Evolutionary conservation across 92 coral and sea anemone species (phyloP).

Genomic region (Phenganax stokvisi): DNA sequence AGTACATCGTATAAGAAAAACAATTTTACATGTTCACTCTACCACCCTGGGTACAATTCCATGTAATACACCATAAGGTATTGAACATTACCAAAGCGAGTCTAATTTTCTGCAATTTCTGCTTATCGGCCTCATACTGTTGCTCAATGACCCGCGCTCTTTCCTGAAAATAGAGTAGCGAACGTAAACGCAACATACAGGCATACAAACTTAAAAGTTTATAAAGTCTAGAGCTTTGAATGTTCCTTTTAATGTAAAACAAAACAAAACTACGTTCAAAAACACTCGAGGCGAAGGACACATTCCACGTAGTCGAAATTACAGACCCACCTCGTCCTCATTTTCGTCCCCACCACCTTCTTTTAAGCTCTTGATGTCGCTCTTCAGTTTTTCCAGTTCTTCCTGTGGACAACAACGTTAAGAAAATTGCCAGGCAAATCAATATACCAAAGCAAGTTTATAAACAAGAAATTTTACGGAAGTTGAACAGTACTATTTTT

Average conservation of each 20-base stretch:
- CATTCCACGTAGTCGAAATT: not conserved
- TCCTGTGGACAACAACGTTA: slow-evolving; percentile 52
- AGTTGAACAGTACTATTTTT: too few relatives aligned
- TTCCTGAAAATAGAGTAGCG: slow-evolving; percentile 49
- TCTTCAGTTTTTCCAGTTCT: slow-evolving; percentile 87
- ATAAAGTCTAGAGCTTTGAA: too few relatives aligned
- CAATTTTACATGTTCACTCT: not conserved
- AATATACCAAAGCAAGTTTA: not conserved
- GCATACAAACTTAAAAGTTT: not conserved
- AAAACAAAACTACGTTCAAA: not conserved
- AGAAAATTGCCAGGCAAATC: not conserved
- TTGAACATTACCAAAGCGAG: slow-evolving; percentile 64
- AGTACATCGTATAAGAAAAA: not conserved
- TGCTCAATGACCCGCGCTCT: slow-evolving; percentile 70
- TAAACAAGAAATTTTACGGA: too few relatives aligned
- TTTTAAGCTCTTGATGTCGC: slow-evolving; percentile 71
- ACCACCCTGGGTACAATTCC: not conserved
- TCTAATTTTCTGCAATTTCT: slow-evolving; percentile 85
- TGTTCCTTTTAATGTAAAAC: not conserved
- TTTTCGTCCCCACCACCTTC: slow-evolving; percentile 88
- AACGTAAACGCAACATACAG: not conserved
- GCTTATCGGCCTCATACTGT: slow-evolving; percentile 89
- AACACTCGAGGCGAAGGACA: not conserved
- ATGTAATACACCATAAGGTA: not conserved
- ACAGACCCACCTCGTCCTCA: slow-evolving; percentile 71